These are phyloP conservation scores for Julus scandinavius DNA, from an alignment of 2,888 invertebrate genomes.

Conservation along the genomic window DNA sequence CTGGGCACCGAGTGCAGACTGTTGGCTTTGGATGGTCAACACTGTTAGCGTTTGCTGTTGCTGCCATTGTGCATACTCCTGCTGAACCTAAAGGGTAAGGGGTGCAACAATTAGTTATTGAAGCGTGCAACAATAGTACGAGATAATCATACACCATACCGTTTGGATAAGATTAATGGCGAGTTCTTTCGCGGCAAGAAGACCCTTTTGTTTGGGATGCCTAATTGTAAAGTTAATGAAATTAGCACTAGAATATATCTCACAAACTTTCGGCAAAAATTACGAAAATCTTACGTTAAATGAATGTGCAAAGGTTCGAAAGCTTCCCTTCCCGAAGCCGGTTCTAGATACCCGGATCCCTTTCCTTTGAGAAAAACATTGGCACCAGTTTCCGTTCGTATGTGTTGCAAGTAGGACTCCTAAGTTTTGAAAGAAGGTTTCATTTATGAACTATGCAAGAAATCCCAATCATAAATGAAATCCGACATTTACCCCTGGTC, in stretches of 20 bases:
- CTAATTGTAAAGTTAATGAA: slow-evolving; percentile 63
- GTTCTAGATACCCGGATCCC: slow-evolving; percentile 74
- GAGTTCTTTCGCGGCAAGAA: slow-evolving; percentile 77
- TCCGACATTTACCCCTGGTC: slow-evolving; percentile 67
- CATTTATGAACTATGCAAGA: neutral
- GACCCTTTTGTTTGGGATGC: slow-evolving; percentile 76
- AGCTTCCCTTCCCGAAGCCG: slow-evolving; percentile 71
- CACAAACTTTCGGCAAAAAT: neutral
- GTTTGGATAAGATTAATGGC: slow-evolving; percentile 84
- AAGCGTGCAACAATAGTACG: neutral
- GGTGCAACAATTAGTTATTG: neutral
- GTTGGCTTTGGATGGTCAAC: slow-evolving; percentile 55
- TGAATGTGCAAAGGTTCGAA: slow-evolving; percentile 78
- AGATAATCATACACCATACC: slow-evolving; percentile 64
- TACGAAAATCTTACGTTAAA: slow-evolving; percentile 30
- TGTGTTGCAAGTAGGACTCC: slow-evolving; percentile 75
- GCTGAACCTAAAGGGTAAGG: slow-evolving; percentile 53
- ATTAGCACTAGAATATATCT: too few relatives aligned
- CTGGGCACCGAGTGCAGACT: slow-evolving; percentile 55
- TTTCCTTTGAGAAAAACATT: slow-evolving; percentile 78
- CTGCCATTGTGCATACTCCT: slow-evolving; percentile 58
- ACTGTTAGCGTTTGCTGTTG: slow-evolving; percentile 58
- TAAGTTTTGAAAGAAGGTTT: slow-evolving; percentile 57
- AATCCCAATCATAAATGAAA: slow-evolving; percentile 32
- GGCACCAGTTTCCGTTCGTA: slow-evolving; percentile 81